Base-by-base conservation (phyloP, 30 jellyfish, hydroid and myxozoan species). In the Clytia hemisphaerica region DNA sequence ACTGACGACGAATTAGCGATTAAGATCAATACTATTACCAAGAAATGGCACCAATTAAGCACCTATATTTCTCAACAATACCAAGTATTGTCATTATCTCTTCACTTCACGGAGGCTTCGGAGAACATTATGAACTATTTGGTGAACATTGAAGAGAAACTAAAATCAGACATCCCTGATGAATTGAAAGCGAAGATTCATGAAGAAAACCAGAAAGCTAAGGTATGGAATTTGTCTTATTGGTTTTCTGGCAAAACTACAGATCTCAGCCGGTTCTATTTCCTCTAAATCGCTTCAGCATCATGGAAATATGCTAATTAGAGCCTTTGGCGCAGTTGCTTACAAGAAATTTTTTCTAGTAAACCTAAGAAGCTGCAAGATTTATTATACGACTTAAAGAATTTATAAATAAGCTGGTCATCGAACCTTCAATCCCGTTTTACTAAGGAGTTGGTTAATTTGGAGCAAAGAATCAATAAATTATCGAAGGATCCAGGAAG, bases 11-110 rank as follows among this genome's bases (percentile, higher is more conserved):
- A 21, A n/a, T n/a, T 57, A 31, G 15, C 49, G 0, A 1, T n/a
- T 6, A 57, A 28, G 35, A n/a, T 57, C 51, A 57, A 26, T 21
- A 22, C 15, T 2, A 33, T 57, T 57, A 57, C 70, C 3, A 93
- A 76, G 2, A 45, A 72, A 4, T 85, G 96, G 96, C 88, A 85
- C 42, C 83, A 85, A 61, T 70, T 85, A 61, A 76, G 88, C 24
- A 34, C 78, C 37, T 78, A 85, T 84, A 85, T 91, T 6, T 82
- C 96, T 0, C 85, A 84, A 6, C 82, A 91, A 14, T 85, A 85
- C 47, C 96, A 85, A 47, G 68, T 77, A 38, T 78, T 85, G 37
- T 84, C 76, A 28, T 45, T 85, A 37, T 77, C 96, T 21, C 42
- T 48, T 25, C 96, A 85, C 61, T 85, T 67, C 58, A 84, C 83